These are phyloP conservation scores for Falco cherrug DNA, from an alignment of 2,797 vertebrate species.

Conservation along the genomic window DNA sequence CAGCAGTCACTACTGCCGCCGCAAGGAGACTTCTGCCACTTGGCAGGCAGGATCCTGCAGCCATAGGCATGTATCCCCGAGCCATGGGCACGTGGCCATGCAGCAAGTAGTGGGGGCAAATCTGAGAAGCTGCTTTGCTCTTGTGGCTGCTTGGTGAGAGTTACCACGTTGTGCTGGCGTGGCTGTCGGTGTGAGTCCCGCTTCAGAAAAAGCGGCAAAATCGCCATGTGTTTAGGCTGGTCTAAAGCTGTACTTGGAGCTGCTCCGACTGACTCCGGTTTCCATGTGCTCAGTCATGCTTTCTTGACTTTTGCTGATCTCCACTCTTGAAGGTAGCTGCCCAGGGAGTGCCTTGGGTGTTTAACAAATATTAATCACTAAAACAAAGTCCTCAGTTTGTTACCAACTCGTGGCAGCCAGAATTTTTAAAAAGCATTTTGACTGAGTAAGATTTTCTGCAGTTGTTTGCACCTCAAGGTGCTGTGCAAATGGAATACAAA, in stretches of 20 bases:
- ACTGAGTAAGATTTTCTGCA: background rate
- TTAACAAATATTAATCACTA: background rate
- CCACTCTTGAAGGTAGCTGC: background rate
- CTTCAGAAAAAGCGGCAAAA: background rate
- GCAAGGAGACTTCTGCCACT: background rate
- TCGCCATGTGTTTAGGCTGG: fast-evolving
- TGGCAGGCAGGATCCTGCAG: fast-evolving
- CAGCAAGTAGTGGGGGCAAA: background rate
- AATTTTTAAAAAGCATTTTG: background rate
- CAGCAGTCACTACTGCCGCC: fast-evolving
- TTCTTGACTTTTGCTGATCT: background rate
- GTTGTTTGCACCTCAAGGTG: background rate
- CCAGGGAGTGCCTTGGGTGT: background rate
- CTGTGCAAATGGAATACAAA: background rate
- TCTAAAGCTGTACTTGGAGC: background rate
- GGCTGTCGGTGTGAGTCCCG: fast-evolving
- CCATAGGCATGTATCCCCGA: fast-evolving
- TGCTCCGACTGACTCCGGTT: background rate
- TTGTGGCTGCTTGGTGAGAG: background rate
- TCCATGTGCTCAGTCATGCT: background rate
- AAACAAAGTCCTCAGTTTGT: background rate
- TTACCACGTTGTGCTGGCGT: fast-evolving
- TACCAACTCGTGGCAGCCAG: background rate
- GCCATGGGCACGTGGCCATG: fast-evolving
- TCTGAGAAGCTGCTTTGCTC: background rate